Evolutionary conservation across 2,888 invertebrate species (phyloP).

Genomic region (Molorchus minor): DNA sequence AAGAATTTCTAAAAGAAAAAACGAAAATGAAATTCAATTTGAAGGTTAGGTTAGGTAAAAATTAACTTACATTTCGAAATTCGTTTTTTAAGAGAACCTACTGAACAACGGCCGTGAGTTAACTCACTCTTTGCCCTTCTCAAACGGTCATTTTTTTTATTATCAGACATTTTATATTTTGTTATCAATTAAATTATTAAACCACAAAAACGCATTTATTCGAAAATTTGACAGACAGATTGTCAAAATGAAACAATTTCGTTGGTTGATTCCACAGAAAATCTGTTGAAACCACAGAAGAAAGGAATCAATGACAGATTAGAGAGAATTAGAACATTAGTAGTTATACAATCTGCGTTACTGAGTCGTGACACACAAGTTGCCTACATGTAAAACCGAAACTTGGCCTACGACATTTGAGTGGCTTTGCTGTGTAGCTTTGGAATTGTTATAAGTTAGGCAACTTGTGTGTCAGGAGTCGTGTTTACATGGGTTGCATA

Average conservation of each 20-base stretch:
- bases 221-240: neutral
- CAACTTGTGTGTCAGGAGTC: too few species aligned
- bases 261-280: neutral
- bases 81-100: constrained; percentile 28
- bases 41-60: constrained; percentile 20
- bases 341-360: neutral
- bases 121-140: constrained; percentile 34
- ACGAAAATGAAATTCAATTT: constrained; percentile 18
- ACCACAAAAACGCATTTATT: too few species aligned
- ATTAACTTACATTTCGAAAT: constrained; percentile 35
- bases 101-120: constrained; percentile 22
- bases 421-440: too few species aligned
- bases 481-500: too few species aligned
- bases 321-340: too few species aligned
- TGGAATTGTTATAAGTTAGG: too few species aligned
- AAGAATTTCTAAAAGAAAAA: constrained; percentile 39
- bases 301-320: neutral
- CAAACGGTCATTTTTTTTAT: constrained; percentile 17
- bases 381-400: too few species aligned
- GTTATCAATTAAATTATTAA: too few species aligned
- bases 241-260: neutral
- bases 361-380: neutral
- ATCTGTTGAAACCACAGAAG: neutral
- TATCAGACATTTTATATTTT: constrained; percentile 26
- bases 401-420: too few species aligned